Conservation (phyloP, 2,113 vertebrate genomes). For the Syngnathus floridae region DNA sequence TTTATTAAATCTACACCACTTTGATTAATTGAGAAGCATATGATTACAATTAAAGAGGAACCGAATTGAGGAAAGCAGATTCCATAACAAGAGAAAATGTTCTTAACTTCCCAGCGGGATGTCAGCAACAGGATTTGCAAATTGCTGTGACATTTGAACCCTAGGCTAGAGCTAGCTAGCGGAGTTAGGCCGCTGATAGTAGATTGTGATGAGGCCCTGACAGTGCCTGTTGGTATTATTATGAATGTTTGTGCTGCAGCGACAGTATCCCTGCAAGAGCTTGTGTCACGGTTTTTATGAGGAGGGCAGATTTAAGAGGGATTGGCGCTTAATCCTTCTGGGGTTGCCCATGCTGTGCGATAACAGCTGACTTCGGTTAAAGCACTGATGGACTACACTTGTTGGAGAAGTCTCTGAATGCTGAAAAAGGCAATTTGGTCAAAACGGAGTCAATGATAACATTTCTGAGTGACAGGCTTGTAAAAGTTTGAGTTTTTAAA, state of each 20-base stretch:
- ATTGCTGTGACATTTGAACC: slow-evolving; percentile 62
- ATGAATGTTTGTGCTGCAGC: slow-evolving; percentile 41
- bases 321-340: slow-evolving; percentile 49
- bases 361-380: slow-evolving; percentile 47
- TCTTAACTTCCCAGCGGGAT: slow-evolving; percentile 36
- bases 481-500: neutral
- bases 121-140: slow-evolving; percentile 46
- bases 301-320: slow-evolving; percentile 48
- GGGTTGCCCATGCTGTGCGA: slow-evolving; percentile 36
- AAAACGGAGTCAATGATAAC: neutral
- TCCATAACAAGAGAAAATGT: slow-evolving; percentile 18
- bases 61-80: slow-evolving; percentile 14
- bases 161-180: slow-evolving; percentile 36
- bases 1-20: neutral
- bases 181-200: slow-evolving; percentile 35
- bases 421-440: neutral
- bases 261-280: slow-evolving; percentile 38
- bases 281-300: slow-evolving; percentile 35
- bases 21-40: neutral
- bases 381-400: slow-evolving; percentile 20
- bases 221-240: slow-evolving; percentile 50
- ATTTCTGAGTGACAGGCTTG: neutral
- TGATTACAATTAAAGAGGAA: neutral
- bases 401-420: slow-evolving; percentile 9
- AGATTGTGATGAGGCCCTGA: slow-evolving; percentile 36